Evolutionary conservation across 2,888 invertebrate species (phyloP), one percentile per base, ranked within the genome.

Genomic region (Epiblema foenella): DNA sequence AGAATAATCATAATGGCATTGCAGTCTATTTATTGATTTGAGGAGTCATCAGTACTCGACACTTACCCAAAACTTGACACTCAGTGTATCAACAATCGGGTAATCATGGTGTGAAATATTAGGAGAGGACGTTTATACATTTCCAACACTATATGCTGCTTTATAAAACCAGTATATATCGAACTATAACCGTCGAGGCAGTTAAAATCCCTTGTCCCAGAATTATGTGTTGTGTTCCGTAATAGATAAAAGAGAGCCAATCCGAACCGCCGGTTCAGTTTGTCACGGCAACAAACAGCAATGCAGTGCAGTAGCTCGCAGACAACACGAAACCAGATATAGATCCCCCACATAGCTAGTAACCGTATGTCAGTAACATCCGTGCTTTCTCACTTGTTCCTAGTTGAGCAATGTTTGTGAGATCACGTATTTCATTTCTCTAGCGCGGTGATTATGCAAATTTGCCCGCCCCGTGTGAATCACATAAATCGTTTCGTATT

Each of bases 401-500:
- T 78, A 82, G 79, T 83, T 79, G 78, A 78, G 79, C 76, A 73
- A 77, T 84, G 85, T 87, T 87, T 86, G 79, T 79, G 76, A 66
- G 85, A 86, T 86, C 87, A 88, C 88, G 87, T 88, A 87, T 89
- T 89, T 89, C 86, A 89, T 89, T 88, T 83, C 81, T 77, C 82
- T 78, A 78, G 78, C 81, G 76, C 81, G 84, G 87, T 89, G 89
- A 91, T 90, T 90, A 91, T 90, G 90, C 79, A 89, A 89, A 91
- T 90, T 80, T 78, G 75, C 75, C 80, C 84, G 81, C 82, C 84
- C 83, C 77, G 81, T 79, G 80, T 83, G 85, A 89, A 87, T 88
- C 86, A 85, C 85, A 89, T 89, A 90, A 91, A 90, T 88, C 89
- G 86, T 89, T 88, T 89, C 84, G 88, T 87, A 88, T 90, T 89